Conservation (phyloP, 53 echinoderm and acorn worm species). For the Mesocentrotus franciscanus region DNA sequence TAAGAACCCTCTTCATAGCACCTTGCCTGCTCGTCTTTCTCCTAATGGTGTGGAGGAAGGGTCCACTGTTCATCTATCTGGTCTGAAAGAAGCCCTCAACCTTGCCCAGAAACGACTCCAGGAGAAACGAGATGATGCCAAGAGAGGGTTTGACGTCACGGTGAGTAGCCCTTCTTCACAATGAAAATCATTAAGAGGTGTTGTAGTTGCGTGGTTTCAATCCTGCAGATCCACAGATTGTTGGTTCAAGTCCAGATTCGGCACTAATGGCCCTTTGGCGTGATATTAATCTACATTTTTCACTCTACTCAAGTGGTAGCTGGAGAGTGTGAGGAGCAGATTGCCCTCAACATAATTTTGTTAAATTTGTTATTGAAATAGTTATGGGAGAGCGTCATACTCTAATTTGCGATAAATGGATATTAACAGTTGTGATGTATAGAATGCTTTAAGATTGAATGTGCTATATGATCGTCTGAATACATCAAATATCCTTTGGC, state of each 20-base stretch:
- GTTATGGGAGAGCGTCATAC: too few species aligned
- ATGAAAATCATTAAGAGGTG: background rate
- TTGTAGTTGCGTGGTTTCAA: background rate
- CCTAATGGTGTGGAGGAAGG: conserved; percentile 42
- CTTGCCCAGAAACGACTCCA: conserved; percentile 81
- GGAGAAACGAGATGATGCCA: conserved; percentile 85
- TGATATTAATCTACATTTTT: too few species aligned
- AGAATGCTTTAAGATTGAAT: too few species aligned
- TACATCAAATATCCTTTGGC: too few species aligned
- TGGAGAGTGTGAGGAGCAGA: too few species aligned
- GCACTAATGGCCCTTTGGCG: background rate
- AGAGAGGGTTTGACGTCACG: conserved; percentile 80
- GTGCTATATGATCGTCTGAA: too few species aligned
- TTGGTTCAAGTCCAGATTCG: background rate
- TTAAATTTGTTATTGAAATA: too few species aligned
- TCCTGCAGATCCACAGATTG: background rate
- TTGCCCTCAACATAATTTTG: too few species aligned
- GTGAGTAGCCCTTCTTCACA: conserved; percentile 66
- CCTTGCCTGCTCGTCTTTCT: conserved; percentile 68
- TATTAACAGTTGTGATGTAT: too few species aligned
- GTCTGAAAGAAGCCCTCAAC: conserved; percentile 80
- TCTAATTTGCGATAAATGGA: too few species aligned
- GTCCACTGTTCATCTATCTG: conserved; percentile 60
- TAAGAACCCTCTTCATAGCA: conserved; percentile 78
- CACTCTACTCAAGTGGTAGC: too few species aligned